These are phyloP conservation scores for Saccostrea cuccullata DNA, from an alignment of 1,140 invertebrate genomes.

Conservation along the genomic window DNA sequence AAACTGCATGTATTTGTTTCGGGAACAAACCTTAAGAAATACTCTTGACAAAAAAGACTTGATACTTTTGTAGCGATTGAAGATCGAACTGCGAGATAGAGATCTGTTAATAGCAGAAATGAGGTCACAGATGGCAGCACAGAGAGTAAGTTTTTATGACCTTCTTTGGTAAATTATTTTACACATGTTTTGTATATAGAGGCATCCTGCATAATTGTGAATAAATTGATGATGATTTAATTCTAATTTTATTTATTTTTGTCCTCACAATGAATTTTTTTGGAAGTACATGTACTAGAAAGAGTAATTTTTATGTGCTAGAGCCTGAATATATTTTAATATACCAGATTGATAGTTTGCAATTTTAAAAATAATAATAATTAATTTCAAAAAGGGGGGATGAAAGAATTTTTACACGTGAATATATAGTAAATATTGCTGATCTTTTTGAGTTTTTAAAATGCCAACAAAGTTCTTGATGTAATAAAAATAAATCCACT, in stretches of 20 bases:
- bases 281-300: neutral
- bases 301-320: neutral
- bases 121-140: slow-evolving; percentile 67
- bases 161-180: neutral
- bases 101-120: slow-evolving; percentile 70
- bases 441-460: neutral
- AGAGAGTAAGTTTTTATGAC: slow-evolving; percentile 61
- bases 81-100: slow-evolving; percentile 66
- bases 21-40: neutral
- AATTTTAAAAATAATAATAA: too few species aligned
- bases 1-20: too few species aligned
- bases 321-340: neutral
- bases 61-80: slow-evolving; percentile 65
- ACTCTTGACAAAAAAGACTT: neutral
- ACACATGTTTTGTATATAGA: neutral
- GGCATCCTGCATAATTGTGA: neutral
- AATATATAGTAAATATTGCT: neutral
- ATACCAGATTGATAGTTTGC: neutral
- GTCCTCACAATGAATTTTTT: neutral
- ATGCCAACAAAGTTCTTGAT: slow-evolving; percentile 70
- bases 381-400: too few species aligned
- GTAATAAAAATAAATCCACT: slow-evolving; percentile 3
- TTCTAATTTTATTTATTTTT: slow-evolving; percentile 1
- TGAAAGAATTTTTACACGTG: neutral
- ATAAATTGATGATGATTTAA: neutral